These are phyloP conservation scores for Willowsia nigromaculata DNA, from an alignment of 2,888 invertebrate genomes.

Conservation along the genomic window DNA sequence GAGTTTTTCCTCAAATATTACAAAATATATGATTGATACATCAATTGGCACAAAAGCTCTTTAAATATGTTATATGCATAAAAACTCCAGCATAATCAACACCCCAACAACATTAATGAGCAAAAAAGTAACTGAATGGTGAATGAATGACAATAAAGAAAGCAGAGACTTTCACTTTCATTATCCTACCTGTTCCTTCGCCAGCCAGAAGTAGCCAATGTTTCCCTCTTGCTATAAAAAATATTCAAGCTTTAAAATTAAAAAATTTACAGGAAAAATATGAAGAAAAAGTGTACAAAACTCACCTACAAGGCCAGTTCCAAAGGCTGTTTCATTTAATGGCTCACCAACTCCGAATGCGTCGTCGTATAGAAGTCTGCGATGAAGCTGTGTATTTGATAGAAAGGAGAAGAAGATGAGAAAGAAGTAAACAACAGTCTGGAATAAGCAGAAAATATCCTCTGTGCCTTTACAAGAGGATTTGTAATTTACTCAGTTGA, in stretches of 20 bases:
- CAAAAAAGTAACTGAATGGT: not conserved
- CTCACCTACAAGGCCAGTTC: slow-evolving; percentile 76
- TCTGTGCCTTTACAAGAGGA: not conserved
- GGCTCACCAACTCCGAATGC: slow-evolving; percentile 96
- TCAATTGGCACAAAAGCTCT: too few species aligned
- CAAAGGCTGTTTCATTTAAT: slow-evolving; percentile 88
- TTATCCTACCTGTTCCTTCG: slow-evolving; percentile 72
- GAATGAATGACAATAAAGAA: not conserved
- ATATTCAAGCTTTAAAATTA: too few species aligned
- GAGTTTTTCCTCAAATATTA: too few species aligned
- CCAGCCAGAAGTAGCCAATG: slow-evolving; percentile 78
- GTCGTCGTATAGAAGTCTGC: slow-evolving; percentile 92
- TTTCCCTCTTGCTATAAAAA: slow-evolving; percentile 72
- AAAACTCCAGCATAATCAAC: too few species aligned
- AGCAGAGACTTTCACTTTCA: not conserved
- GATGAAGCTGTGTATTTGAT: slow-evolving; percentile 83
- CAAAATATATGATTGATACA: too few species aligned
- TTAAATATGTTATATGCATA: too few species aligned
- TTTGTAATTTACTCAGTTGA: not conserved
- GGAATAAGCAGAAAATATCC: too few species aligned
- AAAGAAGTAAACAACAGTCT: not conserved
- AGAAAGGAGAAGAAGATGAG: not conserved
- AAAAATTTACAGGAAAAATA: too few species aligned
- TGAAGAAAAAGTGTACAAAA: too few species aligned
- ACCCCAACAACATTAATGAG: too few species aligned